A percentile compares a stretch with the other conserved stretches of the same genome.
phyloP scores from a whole-genome alignment of 2,797 vertebrate species.

The Lacerta agilis region DNA sequence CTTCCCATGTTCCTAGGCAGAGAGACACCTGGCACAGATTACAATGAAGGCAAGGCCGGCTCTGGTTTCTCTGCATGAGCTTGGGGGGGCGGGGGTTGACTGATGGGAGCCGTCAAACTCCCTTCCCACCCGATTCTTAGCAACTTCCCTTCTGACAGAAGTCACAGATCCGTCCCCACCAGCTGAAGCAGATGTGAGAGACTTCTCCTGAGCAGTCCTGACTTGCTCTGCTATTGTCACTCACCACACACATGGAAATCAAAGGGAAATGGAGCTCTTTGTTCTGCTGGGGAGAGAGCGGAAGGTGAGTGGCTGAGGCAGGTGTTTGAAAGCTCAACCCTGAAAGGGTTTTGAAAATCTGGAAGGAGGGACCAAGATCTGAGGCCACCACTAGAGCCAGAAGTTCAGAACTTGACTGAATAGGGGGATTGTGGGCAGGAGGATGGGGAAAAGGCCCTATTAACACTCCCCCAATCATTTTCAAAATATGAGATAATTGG shows the following conservation, averaged over 20 bases:
- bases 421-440: background rate
- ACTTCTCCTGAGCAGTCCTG: slow-evolving; percentile 7
- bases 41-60: no score
- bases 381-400: slow-evolving; percentile 50
- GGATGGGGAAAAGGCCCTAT: background rate
- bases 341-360: slow-evolving; percentile 66
- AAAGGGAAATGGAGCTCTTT: slow-evolving; percentile 61
- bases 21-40: background rate
- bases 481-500: background rate
- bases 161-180: background rate
- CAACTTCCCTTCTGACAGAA: background rate
- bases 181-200: background rate
- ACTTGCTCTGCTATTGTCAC: slow-evolving; percentile 7
- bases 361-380: slow-evolving; percentile 59
- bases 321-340: slow-evolving; percentile 60
- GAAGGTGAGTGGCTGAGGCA: slow-evolving; percentile 62
- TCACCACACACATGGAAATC: slow-evolving; percentile 59
- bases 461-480: background rate
- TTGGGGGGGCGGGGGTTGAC: background rate
- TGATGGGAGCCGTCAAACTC: background rate
- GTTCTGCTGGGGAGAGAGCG: slow-evolving; percentile 44
- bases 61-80: background rate
- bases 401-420: slow-evolving; percentile 57
- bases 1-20: background rate
- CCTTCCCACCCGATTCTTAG: background rate